A percentile compares a stretch with the other conserved stretches of the same genome.
Evolutionary conservation across 2,888 invertebrate species (phyloP).

Genomic region (Exephanes ischioxanthus): DNA sequence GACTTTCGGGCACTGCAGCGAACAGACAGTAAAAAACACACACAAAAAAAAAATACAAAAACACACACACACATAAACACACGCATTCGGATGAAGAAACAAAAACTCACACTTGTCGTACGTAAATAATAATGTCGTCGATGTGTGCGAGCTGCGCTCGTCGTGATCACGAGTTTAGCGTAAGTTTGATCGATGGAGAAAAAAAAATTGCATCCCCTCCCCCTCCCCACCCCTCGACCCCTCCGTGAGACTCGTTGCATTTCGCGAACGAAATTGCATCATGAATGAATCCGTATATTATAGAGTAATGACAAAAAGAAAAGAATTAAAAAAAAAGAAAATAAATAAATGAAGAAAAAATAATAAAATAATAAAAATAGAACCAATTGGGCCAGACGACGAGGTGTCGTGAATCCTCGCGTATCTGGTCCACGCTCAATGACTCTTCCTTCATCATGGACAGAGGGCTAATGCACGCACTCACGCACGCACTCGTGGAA

Average conservation of each 20-base stretch:
- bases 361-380: slow-evolving; percentile 60
- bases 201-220: slow-evolving; percentile 12
- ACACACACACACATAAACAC: slow-evolving; percentile 21
- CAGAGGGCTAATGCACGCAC: slow-evolving; percentile 70
- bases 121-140: slow-evolving; percentile 53
- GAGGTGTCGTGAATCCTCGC: slow-evolving; percentile 54
- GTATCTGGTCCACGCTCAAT: slow-evolving; percentile 71
- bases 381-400: slow-evolving; percentile 69
- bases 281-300: slow-evolving; percentile 35
- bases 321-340: slow-evolving; percentile 26
- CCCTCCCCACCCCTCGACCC: slow-evolving; percentile 3
- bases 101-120: slow-evolving; percentile 65
- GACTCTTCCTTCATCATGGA: slow-evolving; percentile 71
- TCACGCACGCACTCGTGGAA: slow-evolving; percentile 69
- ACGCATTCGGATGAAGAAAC: not conserved
- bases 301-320: slow-evolving; percentile 37
- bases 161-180: slow-evolving; percentile 54
- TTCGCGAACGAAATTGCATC: not conserved
- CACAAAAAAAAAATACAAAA: slow-evolving; percentile 35
- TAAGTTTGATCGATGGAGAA: slow-evolving; percentile 39
- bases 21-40: slow-evolving; percentile 51
- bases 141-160: slow-evolving; percentile 65
- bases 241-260: slow-evolving; percentile 27
- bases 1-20: slow-evolving; percentile 76
- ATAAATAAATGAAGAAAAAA: slow-evolving; percentile 34